Evolutionary conservation across 2,888 invertebrate species (phyloP).

Genomic region (Morinoia aosen): DNA sequence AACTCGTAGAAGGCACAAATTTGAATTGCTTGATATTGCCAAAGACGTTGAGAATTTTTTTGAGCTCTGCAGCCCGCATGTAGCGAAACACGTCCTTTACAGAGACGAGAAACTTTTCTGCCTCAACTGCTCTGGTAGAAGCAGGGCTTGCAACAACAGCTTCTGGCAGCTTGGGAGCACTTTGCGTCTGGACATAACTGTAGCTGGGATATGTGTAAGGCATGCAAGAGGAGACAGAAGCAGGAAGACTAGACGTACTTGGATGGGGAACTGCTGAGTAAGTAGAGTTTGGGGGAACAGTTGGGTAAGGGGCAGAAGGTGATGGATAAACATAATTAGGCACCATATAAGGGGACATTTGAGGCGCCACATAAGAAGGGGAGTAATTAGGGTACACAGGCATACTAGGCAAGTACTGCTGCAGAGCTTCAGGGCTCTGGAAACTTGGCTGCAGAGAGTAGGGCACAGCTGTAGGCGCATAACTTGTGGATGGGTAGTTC

Average conservation of each 20-base stretch:
- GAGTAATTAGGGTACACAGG: neutral
- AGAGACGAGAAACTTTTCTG: neutral
- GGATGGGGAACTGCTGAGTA: neutral
- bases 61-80: slow-evolving; percentile 8
- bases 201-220: neutral
- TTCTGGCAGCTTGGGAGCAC: neutral
- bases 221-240: neutral
- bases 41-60: slow-evolving; percentile 1
- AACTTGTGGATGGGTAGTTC: neutral
- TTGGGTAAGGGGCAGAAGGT: neutral
- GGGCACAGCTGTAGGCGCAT: neutral
- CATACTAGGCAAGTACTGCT: neutral
- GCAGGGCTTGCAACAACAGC: neutral
- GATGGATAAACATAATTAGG: neutral
- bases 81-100: slow-evolving; percentile 32
- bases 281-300: neutral
- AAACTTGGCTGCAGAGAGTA: neutral
- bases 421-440: neutral
- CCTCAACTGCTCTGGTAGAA: neutral
- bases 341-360: neutral
- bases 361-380: neutral
- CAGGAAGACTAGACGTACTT: neutral
- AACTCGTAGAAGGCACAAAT: neutral
- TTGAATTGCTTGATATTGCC: slow-evolving; percentile 20
- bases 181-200: neutral